A percentile compares a stretch with the other conserved stretches of the same genome.
Evolutionary conservation across 1,140 invertebrate species (phyloP).

Genomic region (Eciton burchellii): DNA sequence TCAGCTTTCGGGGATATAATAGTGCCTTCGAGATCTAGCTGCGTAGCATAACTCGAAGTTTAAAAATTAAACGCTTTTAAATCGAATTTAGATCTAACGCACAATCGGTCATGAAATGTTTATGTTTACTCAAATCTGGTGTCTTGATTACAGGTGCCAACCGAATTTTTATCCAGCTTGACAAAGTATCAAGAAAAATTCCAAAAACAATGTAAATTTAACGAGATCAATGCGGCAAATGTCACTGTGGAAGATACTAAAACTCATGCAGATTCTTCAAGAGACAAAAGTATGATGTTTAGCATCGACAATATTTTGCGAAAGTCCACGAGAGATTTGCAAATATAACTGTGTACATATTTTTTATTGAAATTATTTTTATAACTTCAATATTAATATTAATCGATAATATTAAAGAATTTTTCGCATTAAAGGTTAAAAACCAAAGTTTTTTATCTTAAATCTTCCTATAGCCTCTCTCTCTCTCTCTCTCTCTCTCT

Average conservation of each 20-base stretch:
- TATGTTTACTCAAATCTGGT: not conserved
- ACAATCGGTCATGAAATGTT: not conserved
- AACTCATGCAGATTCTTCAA: slow-evolving; percentile 30
- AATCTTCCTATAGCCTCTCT: too few relatives aligned
- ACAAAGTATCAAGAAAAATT: not conserved
- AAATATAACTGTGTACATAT: slow-evolving; percentile 27
- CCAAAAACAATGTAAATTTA: not conserved
- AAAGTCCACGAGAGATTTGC: slow-evolving; percentile 61
- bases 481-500: too few relatives aligned
- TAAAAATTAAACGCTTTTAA: not conserved
- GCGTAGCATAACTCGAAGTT: too few relatives aligned
- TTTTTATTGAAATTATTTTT: not conserved
- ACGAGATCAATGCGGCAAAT: not conserved
- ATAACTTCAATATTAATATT: not conserved
- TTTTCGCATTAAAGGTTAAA: too few relatives aligned
- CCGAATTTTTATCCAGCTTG: slow-evolving; percentile 18
- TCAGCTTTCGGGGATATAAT: not conserved
- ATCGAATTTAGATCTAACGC: not conserved
- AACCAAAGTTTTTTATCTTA: too few relatives aligned
- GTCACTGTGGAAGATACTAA: not conserved
- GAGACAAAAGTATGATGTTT: slow-evolving; percentile 71
- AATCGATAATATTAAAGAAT: not conserved
- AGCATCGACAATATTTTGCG: slow-evolving; percentile 78
- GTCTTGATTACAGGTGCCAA: slow-evolving; percentile 50
- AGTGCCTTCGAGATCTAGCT: not conserved